Evolutionary conservation across 2,113 vertebrate genomes (phyloP), one percentile per base, ranked within the genome.

Genomic region (Onychorhynchus coronatus): DNA sequence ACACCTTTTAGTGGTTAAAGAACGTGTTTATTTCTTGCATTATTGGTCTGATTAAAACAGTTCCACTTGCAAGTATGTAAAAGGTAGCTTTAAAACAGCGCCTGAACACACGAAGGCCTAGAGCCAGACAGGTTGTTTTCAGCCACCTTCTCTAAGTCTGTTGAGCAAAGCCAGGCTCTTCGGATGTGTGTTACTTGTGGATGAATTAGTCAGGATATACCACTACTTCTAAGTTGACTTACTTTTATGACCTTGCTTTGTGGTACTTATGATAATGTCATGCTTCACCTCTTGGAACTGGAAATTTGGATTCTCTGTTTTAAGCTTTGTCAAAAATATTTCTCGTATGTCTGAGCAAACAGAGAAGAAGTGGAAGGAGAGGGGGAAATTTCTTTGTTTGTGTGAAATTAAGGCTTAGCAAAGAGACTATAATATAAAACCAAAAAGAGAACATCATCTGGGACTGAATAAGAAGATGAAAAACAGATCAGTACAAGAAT

Each of bases 31-130:
- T 96, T 93, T 83, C 68, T 77, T 76, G 72, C 76, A 83, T 42
- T 59, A 92, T 82, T 97, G 96, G 56, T 94, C 89, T 95, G 70
- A 95, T 91, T 96, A 89, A 95, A 96, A 52, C 27, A 76, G 74
- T 94, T 95, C 77, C 83, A 61, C 66, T 82, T 75, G 44, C 74
- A 81, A 94, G 89, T 87, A 61, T 65, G 88, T 96, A 95, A 96
- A 96, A 95, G n/a, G 52, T 91, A 61, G 20, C 49, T 91, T 96
- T 92, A 91, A 95, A 91, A 25, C 14, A 33, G 42, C 41, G 41
- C 28, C 44, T 70, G 58, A 85, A 88, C 77, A 94, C 66, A 77
- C 94, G 94, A 73, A 82, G 17, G 35, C 83, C 46, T 63, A 61
- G 5, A 93, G 14, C 21, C 49, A 41, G 44, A 14, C 71, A 83